Percentiles rank a stretch among this genome's conserved stretches.
These are phyloP conservation scores for Poecile atricapillus DNA, from an alignment of 2,113 vertebrate species.

Conservation along the genomic window DNA sequence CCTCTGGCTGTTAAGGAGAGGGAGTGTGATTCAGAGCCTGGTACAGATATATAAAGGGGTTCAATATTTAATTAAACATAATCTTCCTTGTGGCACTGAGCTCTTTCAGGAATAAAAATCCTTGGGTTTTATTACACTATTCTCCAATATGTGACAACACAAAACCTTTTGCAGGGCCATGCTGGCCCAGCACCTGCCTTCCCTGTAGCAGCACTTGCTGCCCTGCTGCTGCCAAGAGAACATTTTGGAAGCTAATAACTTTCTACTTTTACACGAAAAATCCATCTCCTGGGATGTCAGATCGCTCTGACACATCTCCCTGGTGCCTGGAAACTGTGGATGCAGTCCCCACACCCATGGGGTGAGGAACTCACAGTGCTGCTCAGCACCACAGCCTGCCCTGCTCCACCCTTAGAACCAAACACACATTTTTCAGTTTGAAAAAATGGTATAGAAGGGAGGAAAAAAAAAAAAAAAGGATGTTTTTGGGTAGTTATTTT, in stretches of 20 bases:
- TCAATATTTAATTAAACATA: constrained; percentile 20
- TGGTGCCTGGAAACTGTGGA: background rate
- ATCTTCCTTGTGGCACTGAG: background rate
- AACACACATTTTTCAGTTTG: background rate
- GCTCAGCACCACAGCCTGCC: background rate
- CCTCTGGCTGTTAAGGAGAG: background rate
- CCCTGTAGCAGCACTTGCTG: fast-evolving
- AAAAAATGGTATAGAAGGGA: background rate
- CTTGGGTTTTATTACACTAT: background rate
- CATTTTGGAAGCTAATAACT: background rate
- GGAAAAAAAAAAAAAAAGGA: background rate
- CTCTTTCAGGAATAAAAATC: background rate
- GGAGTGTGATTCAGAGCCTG: background rate
- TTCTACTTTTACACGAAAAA: background rate
- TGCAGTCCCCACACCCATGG: background rate
- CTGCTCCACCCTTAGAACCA: background rate
- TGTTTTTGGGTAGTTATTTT: background rate
- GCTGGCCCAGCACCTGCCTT: background rate
- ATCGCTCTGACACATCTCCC: fast-evolving
- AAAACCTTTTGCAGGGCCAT: background rate
- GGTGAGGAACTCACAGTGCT: fast-evolving
- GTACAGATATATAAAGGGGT: background rate
- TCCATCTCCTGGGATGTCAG: background rate
- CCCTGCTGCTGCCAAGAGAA: background rate
- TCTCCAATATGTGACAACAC: background rate